Evolutionary conservation across 2,113 vertebrate genomes (phyloP), one percentile per base, ranked within the genome.

Genomic region (Engraulis encrasicolus): DNA sequence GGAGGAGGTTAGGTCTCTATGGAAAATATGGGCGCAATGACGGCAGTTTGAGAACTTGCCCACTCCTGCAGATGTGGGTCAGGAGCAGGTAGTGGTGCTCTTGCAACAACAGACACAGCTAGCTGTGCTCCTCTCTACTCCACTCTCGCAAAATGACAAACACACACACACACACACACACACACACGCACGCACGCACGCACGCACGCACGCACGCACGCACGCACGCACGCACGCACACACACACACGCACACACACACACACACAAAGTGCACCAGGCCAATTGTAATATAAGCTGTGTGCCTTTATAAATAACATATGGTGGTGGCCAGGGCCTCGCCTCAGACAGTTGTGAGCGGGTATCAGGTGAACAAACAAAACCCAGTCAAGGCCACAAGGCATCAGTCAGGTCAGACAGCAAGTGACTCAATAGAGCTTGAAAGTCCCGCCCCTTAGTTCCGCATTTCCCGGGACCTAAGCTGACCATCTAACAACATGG

Each of bases 281-380:
- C 23, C 38, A 45, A 50, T 2, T 14, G 23, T 27, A 80, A 49
- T 45, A 50, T 80, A 48, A 79, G 23, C 17, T 2, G 18, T 20
- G n/a, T 14, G 19, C 23, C n/a, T 80, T 31, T 14, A 49, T 80
- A 80, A 80, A 49, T 74, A 74, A 74, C 31, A 31, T 31, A 74
- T 74, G 31, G 66, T 74, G 27, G 58, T n/a, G n/a, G n/a, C n/a
- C n/a, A n/a, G 31, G 66, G 66, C 66, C 66, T 74, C 31, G 27
- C 12, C 66, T 34, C 66, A 74, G 66, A 34, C 66, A 74, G 66
- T 31, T 74, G 31, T 74, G 66, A 23, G 17, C 34, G 27, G 15
- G 66, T 74, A 74, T 74, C 66, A 74, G 34, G 27, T 74, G 66
- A 74, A 74, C 66, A 74, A 74, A 74, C 66, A 74, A 74, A 74